Evolutionary conservation across 2,797 vertebrate genomes (phyloP), one percentile per base, ranked within the genome.

Genomic region (Apogon hyalosoma): DNA sequence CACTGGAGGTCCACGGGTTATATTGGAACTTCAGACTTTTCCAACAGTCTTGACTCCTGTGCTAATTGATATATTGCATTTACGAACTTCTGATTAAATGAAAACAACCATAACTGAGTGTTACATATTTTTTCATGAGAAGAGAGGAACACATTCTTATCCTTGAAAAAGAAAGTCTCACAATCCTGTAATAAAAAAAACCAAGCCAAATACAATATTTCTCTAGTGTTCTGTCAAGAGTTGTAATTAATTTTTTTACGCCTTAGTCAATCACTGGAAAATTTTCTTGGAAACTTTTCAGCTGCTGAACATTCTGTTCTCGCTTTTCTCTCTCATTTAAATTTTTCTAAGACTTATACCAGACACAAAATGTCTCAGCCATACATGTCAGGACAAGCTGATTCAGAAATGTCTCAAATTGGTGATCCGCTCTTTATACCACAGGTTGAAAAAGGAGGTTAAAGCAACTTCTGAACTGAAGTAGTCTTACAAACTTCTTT

Each of bases 221-320:
- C 11, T 55, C 38, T 46, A 9, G 0, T 49, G 28, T 52, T 43
- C 6, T n/a, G 43, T 69, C 47, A 58, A 47, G 18, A 36, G 39
- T 7, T 36, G 54, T 15, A 77, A 50, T 43, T 36, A 14, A 16
- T 21, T 13, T 59, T n/a, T 36, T 2, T 42, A 41, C 46, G n/a
- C 77, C 75, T 62, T 39, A 48, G 55, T 60, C 45, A 13, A 18
- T 14, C n/a, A 56, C 43, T 51, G 69, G 11, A 58, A 62, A 8
- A 18, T 61, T 73, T 80, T 80, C 52, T 71, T 56, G 21, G 14
- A 60, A 56, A 12, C 19, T 49, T 70, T 67, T 63, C 41, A 41
- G 39, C 15, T 63, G 63, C 24, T 36, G 31, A 51, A 57, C 57
- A 53, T 71, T 19, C 18, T 11, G 3, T 31, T 50, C 55, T 6